Conservation (phyloP, 2,113 vertebrate genomes). For the Pseudorasbora parva region DNA sequence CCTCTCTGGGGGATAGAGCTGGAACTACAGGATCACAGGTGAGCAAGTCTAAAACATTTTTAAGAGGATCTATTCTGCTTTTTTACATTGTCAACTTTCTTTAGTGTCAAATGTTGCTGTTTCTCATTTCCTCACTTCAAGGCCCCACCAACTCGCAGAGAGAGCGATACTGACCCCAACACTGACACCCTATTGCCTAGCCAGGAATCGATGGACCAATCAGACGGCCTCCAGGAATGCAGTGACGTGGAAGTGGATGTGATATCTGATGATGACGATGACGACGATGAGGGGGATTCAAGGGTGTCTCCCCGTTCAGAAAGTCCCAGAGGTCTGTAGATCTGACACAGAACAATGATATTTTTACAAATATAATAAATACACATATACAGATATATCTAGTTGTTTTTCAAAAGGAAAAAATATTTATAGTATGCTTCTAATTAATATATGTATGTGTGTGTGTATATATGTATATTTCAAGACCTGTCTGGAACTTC, state of each 20-base stretch:
- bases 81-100: too few relatives aligned
- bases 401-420: background rate
- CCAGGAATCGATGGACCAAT: slow-evolving; percentile 57
- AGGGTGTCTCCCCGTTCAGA: slow-evolving; percentile 52
- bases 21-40: slow-evolving; percentile 44
- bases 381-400: background rate
- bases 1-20: slow-evolving; percentile 50
- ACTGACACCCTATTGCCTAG: slow-evolving; percentile 26
- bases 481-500: too few relatives aligned
- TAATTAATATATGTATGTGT: background rate
- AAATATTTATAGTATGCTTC: background rate
- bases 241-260: slow-evolving; percentile 78
- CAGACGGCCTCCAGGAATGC: slow-evolving; percentile 71
- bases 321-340: slow-evolving; percentile 63
- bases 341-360: background rate
- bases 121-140: background rate
- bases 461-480: too few relatives aligned
- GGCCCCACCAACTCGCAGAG: slow-evolving; percentile 44
- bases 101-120: too few relatives aligned
- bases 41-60: background rate
- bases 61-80: too few relatives aligned
- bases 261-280: slow-evolving; percentile 78
- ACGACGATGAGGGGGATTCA: slow-evolving; percentile 51
- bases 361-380: background rate
- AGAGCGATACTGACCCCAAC: slow-evolving; percentile 37